Evolutionary conservation across 2,797 vertebrate genomes (phyloP).

Genomic region (Cossypha dichroa): DNA sequence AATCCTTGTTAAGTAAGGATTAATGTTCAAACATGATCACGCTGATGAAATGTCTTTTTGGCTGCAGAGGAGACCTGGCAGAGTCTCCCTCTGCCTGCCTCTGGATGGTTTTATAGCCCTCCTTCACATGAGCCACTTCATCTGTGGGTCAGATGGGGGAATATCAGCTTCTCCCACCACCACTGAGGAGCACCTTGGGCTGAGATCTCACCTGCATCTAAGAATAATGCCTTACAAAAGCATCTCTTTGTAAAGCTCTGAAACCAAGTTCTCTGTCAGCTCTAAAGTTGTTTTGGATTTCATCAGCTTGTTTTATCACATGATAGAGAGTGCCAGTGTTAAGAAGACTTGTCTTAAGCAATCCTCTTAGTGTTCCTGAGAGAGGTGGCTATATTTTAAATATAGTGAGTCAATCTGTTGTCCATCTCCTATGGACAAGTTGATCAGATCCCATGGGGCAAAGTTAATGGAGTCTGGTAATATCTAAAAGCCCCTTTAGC

Average conservation of each 20-base stretch:
- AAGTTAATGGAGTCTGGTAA: neutral
- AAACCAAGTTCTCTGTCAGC: neutral
- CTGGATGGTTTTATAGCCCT: neutral
- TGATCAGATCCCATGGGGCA: neutral
- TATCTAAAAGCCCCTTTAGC: neutral
- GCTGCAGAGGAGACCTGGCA: constrained; percentile 35
- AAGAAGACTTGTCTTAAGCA: constrained; percentile 36
- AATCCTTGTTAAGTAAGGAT: constrained; percentile 36
- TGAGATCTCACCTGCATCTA: neutral
- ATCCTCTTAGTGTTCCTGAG: constrained; percentile 12
- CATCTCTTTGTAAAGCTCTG: neutral
- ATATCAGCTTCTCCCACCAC: neutral
- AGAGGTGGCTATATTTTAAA: neutral
- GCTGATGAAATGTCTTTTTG: constrained; percentile 30
- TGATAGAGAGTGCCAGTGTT: neutral
- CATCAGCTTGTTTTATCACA: neutral
- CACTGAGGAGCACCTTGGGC: neutral
- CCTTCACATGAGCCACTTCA: neutral
- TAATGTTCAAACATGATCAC: constrained; percentile 50
- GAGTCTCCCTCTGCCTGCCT: neutral
- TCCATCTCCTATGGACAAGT: neutral
- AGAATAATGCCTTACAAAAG: neutral
- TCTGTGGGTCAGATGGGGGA: neutral
- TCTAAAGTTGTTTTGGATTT: neutral
- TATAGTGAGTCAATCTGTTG: neutral